These are phyloP conservation scores for Rhyacichthys aspro DNA, from an alignment of 2,797 vertebrate species.

Conservation along the genomic window DNA sequence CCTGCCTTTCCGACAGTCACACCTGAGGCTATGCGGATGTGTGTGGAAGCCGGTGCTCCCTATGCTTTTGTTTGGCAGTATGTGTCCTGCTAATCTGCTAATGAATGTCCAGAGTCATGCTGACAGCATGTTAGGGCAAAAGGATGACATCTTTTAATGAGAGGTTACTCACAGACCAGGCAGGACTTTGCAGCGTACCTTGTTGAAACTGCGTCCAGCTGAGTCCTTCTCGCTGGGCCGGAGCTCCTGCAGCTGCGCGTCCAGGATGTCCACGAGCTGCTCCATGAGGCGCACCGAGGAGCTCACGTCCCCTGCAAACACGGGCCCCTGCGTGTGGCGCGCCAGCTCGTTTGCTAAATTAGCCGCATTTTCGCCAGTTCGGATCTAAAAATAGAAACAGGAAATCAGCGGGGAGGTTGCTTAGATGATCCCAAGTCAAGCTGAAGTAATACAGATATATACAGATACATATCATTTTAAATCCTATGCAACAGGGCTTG, in stretches of 20 bases:
- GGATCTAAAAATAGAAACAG: slow-evolving; percentile 81
- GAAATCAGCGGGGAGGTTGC: slow-evolving; percentile 46
- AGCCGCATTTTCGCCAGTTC: slow-evolving; percentile 97
- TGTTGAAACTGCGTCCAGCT: slow-evolving; percentile 96
- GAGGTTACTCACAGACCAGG: slow-evolving; percentile 37
- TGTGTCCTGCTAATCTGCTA: slow-evolving; percentile 58
- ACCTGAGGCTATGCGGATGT: slow-evolving; percentile 31
- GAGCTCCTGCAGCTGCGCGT: slow-evolving; percentile 95
- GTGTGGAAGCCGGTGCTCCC: slow-evolving; percentile 5
- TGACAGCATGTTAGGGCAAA: slow-evolving; percentile 34
- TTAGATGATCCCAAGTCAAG: background rate
- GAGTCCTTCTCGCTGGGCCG: slow-evolving; percentile 96
- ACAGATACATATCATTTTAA: background rate
- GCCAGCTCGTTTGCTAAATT: slow-evolving; percentile 97
- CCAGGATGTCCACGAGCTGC: slow-evolving; percentile 96
- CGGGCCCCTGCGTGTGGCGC: slow-evolving; percentile 92
- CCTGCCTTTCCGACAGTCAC: slow-evolving; percentile 44
- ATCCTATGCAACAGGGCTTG: background rate
- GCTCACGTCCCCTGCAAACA: slow-evolving; percentile 96
- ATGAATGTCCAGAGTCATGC: slow-evolving; percentile 59
- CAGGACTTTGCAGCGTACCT: slow-evolving; percentile 81
- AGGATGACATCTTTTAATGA: slow-evolving; percentile 30
- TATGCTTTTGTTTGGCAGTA: slow-evolving; percentile 20
- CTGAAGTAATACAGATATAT: background rate
- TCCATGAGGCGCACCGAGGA: slow-evolving; percentile 97